Evolutionary conservation across 2,113 vertebrate genomes (phyloP).

Genomic region (Enhydra lutris): DNA sequence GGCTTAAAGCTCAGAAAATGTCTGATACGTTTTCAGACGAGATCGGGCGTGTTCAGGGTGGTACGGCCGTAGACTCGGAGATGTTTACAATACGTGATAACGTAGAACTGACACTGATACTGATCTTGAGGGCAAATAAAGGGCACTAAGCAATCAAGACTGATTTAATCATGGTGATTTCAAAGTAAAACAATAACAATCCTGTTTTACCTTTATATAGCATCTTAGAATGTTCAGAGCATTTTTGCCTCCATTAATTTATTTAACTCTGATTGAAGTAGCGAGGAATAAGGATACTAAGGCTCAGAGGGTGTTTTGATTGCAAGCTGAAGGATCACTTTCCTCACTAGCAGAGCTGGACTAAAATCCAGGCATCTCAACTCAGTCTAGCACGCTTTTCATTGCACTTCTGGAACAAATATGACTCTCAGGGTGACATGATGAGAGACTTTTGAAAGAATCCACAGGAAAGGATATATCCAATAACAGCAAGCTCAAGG

Average conservation of each 20-base stretch:
- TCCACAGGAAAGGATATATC: neutral
- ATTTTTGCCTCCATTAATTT: neutral
- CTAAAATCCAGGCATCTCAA: neutral
- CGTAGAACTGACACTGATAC: neutral
- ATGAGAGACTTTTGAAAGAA: slow-evolving; percentile 14
- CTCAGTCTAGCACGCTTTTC: neutral
- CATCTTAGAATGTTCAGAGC: neutral
- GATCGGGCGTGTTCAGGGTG: no score
- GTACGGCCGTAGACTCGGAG: neutral
- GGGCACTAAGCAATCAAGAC: neutral
- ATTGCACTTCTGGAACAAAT: neutral
- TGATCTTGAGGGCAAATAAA: slow-evolving; percentile 26
- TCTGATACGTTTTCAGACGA: neutral
- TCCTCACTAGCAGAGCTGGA: neutral
- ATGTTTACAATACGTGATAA: neutral
- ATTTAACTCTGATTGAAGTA: neutral
- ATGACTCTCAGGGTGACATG: neutral
- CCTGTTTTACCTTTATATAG: neutral
- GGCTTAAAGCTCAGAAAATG: neutral
- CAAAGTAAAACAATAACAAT: neutral
- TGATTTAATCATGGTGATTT: neutral
- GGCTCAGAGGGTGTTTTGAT: neutral
- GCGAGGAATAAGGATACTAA: neutral
- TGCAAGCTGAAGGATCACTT: neutral
- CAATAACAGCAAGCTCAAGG: slow-evolving; percentile 38